Percentiles rank a stretch among this genome's conserved stretches.
Conservation (phyloP, 1,140 invertebrate genomes). For the Oscheius sp. region DNA sequence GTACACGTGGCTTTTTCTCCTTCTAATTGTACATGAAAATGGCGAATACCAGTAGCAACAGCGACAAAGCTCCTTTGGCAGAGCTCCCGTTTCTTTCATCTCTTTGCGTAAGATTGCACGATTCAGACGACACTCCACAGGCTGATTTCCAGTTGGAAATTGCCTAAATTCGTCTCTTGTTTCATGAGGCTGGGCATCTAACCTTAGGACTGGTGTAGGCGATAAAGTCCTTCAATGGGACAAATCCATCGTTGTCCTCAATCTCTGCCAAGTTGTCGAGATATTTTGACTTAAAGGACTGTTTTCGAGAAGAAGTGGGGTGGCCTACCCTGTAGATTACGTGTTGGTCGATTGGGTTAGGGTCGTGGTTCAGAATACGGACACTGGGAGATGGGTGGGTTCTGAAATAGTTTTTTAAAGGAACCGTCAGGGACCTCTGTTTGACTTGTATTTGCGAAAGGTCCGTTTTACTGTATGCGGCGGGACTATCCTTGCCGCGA, state of each 20-base stretch:
- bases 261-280: background rate
- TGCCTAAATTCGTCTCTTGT: background rate
- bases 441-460: too few species aligned
- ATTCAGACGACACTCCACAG: background rate
- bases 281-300: background rate
- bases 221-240: background rate
- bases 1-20: too few species aligned
- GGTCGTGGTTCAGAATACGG: conserved; percentile 39
- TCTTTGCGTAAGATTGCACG: too few species aligned
- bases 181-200: background rate
- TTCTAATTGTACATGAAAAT: too few species aligned
- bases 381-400: conserved; percentile 6
- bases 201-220: background rate
- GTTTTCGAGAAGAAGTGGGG: background rate
- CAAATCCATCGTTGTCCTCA: background rate
- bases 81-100: too few species aligned
- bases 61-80: too few species aligned
- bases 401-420: too few species aligned
- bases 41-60: too few species aligned
- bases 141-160: background rate
- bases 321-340: conserved; percentile 35
- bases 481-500: too few species aligned
- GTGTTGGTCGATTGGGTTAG: conserved; percentile 42
- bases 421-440: too few species aligned
- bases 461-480: too few species aligned